Evolutionary conservation across 2,113 vertebrate genomes (phyloP), one percentile per base, ranked within the genome.

Genomic region (Nycticebus coucang): DNA sequence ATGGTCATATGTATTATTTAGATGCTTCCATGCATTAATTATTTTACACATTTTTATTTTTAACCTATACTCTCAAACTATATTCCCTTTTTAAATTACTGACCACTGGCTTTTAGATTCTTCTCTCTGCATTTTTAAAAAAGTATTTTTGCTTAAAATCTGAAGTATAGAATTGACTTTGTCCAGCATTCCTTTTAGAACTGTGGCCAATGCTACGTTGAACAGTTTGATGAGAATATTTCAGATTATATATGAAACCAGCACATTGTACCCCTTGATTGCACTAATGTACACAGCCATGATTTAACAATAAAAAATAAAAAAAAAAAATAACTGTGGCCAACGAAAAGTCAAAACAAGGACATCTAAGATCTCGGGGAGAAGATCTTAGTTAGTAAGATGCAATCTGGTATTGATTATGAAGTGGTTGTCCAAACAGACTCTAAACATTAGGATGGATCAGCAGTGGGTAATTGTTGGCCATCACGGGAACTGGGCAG

Each of bases 21-120:
- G 85, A 79, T 83, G 17, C 33, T 62, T 95, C 26, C 1, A 14
- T 85, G 55, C 30, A 33, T 45, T 83, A 84, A 37, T 95, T 79
- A 57, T 74, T 89, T 1, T 88, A 50, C 69, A 88, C 91, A 75
- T 75, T 93, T 79, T 77, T 81, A 77, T 79, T 95, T 91, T 90
- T 85, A 81, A 50, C 19, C 19, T 91, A 12, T 95, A 80, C 35
- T 14, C 35, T 77, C 15, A 89, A 95, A 60, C 33, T 18, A 10
- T 91, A 69, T 93, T 97, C 41, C 21, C 53, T 91, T 66, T 77
- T 71, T 85, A 68, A 87, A 84, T 75, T 78, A 79, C 18, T 74
- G 18, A 87, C 30, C 26, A 30, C 74, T 88, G 81, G 10, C 71
- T 78, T 33, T 68, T 59, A 79, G 8, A 33, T 90, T 83, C 30